Evolutionary conservation across 2,888 invertebrate genomes (phyloP), one percentile per base, ranked within the genome.

Genomic region (Oscheius myriophilus): DNA sequence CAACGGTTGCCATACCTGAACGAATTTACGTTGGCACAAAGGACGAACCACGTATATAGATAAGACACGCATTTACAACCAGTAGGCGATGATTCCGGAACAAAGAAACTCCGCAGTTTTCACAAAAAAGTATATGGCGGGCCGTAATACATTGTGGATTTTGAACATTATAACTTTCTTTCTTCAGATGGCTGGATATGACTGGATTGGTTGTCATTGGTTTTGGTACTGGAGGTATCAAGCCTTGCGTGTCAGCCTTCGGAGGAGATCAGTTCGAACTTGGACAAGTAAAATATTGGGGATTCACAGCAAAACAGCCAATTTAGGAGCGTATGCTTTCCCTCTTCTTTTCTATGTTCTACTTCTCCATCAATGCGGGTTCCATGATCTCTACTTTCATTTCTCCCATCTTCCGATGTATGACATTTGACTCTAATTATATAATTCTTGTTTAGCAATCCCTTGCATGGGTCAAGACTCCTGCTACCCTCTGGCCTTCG

Each of bases 311-410:
- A 58, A 41, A 18, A 26, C 7, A 18, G 42, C n/a, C 11, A n/a
- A 80, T 83, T 33, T 93, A 76, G 88, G 91, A 91, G 80, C 89
- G 89, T 80, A 92, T 93, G 86, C 88, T 95, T 68, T 91, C 92
- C n/a, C 91, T 91, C 70, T 96, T 94, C 89, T 96, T 96, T 89
- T 95, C 95, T 0, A 89, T 95, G 3, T 96, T 96, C 88, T 96
- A 96, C 89, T 94, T 96, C 86, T 90, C 94, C 58, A 96, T 96
- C 85, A 96, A 96, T 87, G 85, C 89, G 46, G 96, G 96, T 16
- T 93, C 94, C 78, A 90, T 95, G 73, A 90, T 96, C 66, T 94
- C 95, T 0, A 94, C 93, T 0, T 91, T 93, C 76, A 85, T 96
- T 1, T 95, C 62, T 88, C 96, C 23, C 91, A 96, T 84, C 91